Evolutionary conservation across 2,888 invertebrate genomes (phyloP).

Genomic region (Toxonevra muliebris): DNA sequence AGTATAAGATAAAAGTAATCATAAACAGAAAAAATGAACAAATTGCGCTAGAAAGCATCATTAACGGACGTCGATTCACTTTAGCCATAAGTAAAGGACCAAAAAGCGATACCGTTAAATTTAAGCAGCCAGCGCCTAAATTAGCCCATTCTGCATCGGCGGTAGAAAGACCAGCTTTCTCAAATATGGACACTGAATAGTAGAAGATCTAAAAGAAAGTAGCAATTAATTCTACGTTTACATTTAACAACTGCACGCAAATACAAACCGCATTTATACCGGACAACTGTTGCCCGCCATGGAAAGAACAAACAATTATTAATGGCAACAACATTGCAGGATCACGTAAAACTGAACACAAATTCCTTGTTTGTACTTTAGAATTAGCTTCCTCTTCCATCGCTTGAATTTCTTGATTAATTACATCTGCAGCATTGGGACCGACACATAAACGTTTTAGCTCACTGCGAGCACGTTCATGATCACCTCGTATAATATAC

Average conservation of each 20-base stretch:
- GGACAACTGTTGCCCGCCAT: conserved; percentile 86
- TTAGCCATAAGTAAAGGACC: conserved; percentile 74
- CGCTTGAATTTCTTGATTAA: conserved; percentile 72
- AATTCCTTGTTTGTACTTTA: conserved; percentile 69
- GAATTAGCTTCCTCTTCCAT: conserved; percentile 68
- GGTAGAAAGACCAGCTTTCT: conserved; percentile 73
- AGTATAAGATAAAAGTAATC: conserved; percentile 71
- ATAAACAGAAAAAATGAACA: conserved; percentile 71
- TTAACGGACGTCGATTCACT: conserved; percentile 73
- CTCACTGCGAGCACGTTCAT: conserved; percentile 72
- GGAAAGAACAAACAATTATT: conserved; percentile 77
- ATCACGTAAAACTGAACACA: conserved; percentile 70
- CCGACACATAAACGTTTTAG: conserved; percentile 72
- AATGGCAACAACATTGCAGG: conserved; percentile 74
- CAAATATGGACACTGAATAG: conserved; percentile 83
- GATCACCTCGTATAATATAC: conserved; percentile 74
- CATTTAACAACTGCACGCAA: not conserved
- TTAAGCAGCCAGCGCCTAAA: conserved; percentile 79
- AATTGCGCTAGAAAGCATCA: conserved; percentile 72
- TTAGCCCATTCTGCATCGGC: conserved; percentile 77
- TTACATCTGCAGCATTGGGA: conserved; percentile 62
- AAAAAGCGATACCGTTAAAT: conserved; percentile 73
- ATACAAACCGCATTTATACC: conserved; percentile 86
- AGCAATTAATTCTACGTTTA: not conserved
- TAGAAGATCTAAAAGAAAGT: conserved; percentile 74